Conservation (phyloP, 23 tunicate genomes). For the Aplidium turbinatum region DNA sequence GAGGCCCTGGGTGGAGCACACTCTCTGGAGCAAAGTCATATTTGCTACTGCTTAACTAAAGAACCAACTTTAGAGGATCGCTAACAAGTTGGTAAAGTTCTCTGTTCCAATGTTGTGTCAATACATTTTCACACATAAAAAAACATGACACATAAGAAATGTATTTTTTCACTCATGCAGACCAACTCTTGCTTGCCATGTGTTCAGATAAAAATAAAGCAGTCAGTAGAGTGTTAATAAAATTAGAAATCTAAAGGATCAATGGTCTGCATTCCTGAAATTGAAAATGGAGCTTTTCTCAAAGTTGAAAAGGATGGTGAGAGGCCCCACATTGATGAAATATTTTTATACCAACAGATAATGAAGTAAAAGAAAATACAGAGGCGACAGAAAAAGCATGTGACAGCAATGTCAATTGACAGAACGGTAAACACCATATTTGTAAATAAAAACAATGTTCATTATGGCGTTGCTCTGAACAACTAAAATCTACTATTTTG, state of each 20-base stretch:
- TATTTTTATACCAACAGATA: neutral
- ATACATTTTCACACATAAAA: neutral
- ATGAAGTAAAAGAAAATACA: neutral
- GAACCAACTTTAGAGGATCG: neutral
- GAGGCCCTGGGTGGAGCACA: no score
- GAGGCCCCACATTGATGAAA: neutral
- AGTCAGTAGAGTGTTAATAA: neutral
- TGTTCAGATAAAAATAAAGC: neutral
- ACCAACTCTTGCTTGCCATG: neutral
- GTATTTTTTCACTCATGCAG: neutral
- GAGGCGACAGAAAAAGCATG: no score
- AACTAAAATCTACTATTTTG: no score
- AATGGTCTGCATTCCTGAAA: neutral
- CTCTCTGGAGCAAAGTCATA: neutral
- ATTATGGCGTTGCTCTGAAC: no score
- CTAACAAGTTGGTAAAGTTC: constrained; percentile 2
- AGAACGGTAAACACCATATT: no score
- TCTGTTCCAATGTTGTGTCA: neutral
- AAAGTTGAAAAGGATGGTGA: neutral
- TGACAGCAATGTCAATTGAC: no score
- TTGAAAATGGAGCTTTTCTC: neutral
- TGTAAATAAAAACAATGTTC: no score
- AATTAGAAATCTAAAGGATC: neutral
- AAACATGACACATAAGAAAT: neutral
- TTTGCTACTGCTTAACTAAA: neutral